Conservation (phyloP, 2,888 invertebrate species). For the Drosophila cyrtoloma region DNA sequence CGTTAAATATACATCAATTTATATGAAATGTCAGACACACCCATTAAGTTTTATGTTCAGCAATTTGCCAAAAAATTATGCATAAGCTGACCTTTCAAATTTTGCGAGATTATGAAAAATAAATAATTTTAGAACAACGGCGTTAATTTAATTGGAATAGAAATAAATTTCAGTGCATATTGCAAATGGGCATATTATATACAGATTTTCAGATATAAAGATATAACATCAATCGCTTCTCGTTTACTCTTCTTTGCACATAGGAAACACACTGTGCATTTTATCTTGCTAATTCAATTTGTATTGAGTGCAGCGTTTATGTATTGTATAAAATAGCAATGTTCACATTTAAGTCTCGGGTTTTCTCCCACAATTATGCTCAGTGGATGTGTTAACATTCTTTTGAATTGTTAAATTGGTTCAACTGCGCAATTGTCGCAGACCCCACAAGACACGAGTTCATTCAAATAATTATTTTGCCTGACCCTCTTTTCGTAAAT, state of each 20-base stretch:
- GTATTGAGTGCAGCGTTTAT: neutral
- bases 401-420: conserved; percentile 29
- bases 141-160: neutral
- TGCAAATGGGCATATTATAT: neutral
- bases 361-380: conserved; percentile 53
- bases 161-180: conserved; percentile 24
- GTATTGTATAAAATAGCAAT: neutral
- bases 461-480: conserved; percentile 34
- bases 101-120: conserved; percentile 12
- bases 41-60: conserved; percentile 56
- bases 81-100: conserved; percentile 63
- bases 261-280: neutral
- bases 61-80: conserved; percentile 63
- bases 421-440: conserved; percentile 46
- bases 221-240: neutral
- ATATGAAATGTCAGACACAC: conserved; percentile 62
- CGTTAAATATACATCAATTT: conserved; percentile 14
- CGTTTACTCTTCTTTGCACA: neutral
- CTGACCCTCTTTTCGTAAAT: conserved; percentile 52
- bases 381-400: conserved; percentile 35
- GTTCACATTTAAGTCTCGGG: neutral
- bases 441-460: conserved; percentile 32
- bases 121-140: conserved; percentile 27
- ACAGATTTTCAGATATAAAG: neutral
- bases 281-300: neutral